These are phyloP conservation scores for Platyrinchus mystaceus DNA, from an alignment of 2,797 vertebrate genomes.

Conservation along the genomic window DNA sequence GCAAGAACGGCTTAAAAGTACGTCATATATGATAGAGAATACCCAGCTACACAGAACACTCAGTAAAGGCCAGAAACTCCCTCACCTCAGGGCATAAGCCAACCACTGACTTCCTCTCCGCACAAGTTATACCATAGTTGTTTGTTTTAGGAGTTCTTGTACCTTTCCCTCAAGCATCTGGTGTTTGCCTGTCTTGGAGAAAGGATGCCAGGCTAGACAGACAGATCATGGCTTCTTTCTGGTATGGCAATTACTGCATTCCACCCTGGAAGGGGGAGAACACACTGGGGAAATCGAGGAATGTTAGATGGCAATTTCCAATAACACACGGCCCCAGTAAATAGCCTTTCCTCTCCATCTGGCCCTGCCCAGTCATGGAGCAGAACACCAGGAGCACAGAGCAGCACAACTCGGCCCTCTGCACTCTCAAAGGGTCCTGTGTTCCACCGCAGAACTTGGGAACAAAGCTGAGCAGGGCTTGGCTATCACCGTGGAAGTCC, in stretches of 20 bases:
- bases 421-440: neutral
- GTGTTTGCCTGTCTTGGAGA: constrained; percentile 38
- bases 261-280: constrained; percentile 48
- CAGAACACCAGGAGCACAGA: neutral
- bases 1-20: neutral
- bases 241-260: constrained; percentile 64
- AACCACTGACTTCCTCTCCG: constrained; percentile 49
- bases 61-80: neutral
- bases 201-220: constrained; percentile 60
- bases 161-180: constrained; percentile 49
- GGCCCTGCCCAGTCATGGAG: neutral
- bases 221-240: constrained; percentile 54
- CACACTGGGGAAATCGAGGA: constrained; percentile 24
- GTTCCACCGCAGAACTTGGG: neutral
- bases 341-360: constrained; percentile 1
- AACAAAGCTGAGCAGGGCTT: neutral
- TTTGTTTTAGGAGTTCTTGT: constrained; percentile 50
- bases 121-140: constrained; percentile 30
- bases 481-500: neutral
- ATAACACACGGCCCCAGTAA: constrained; percentile 2
- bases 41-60: neutral
- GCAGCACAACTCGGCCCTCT: neutral
- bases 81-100: constrained; percentile 4
- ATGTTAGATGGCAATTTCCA: constrained; percentile 56
- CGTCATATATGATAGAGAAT: neutral